Evolutionary conservation across 2,888 invertebrate species (phyloP).

Genomic region (Drosophila birchii): DNA sequence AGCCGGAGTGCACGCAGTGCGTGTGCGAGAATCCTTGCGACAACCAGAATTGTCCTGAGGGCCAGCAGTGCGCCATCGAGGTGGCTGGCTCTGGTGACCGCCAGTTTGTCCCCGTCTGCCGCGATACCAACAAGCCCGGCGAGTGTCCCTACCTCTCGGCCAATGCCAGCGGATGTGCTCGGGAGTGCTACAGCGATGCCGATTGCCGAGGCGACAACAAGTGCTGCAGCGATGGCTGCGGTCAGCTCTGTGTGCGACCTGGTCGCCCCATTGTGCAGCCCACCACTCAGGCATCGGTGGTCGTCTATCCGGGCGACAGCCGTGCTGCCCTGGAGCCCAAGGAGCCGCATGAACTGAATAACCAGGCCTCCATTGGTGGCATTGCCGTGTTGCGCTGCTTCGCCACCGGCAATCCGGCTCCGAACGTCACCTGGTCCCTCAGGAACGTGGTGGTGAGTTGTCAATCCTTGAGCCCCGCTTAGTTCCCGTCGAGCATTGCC

Average conservation of each 20-base stretch:
- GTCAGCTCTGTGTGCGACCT: conserved; percentile 89
- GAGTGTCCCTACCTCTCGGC: conserved; percentile 86
- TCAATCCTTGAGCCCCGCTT: fast-evolving
- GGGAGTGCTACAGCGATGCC: conserved; percentile 91
- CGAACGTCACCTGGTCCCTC: conserved; percentile 91
- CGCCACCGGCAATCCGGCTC: conserved; percentile 91
- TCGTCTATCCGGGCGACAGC: conserved; percentile 81
- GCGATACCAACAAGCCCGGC: conserved; percentile 88
- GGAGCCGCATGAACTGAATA: conserved; percentile 86
- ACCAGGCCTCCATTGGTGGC: conserved; percentile 89
- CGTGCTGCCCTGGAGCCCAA: conserved; percentile 85
- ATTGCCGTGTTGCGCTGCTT: conserved; percentile 90
- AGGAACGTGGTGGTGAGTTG: conserved; percentile 88
- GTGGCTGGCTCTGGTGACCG: conserved; percentile 78
- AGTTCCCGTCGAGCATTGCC: no score
- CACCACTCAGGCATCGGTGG: conserved; percentile 83
- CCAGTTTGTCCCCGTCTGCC: conserved; percentile 82
- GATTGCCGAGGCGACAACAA: conserved; percentile 92
- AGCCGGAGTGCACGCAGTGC: conserved; percentile 89
- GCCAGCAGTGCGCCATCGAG: conserved; percentile 89
- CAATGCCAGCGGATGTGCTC: conserved; percentile 87
- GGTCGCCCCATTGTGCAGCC: conserved; percentile 84
- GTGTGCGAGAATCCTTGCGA: conserved; percentile 91
- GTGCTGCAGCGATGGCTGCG: conserved; percentile 93
- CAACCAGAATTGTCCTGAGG: conserved; percentile 87